Conservation (phyloP, 2,888 invertebrate genomes). For the Willowsia nigromaculata region DNA sequence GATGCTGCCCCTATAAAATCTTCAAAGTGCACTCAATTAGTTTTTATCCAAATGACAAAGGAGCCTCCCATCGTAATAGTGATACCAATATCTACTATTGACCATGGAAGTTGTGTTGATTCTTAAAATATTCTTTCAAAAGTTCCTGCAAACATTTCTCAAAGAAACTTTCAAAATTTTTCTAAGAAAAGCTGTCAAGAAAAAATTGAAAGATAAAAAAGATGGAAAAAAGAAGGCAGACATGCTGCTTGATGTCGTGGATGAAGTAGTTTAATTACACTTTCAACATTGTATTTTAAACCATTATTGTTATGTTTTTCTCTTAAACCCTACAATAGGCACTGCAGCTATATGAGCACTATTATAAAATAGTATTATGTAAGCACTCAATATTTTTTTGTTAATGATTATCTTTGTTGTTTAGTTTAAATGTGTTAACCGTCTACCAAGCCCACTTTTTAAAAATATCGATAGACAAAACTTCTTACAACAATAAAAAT, state of each 20-base stretch:
- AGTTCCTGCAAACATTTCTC: constrained; percentile 72
- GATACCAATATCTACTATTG: constrained; percentile 23
- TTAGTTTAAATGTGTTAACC: background rate
- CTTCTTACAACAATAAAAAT: no score
- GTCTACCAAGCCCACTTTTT: no score
- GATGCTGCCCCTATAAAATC: background rate
- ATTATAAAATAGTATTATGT: no score
- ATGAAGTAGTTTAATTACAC: constrained; percentile 32
- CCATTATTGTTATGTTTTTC: no score
- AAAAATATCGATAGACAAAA: no score
- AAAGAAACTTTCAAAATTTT: constrained; percentile 72
- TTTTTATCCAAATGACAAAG: constrained; percentile 33
- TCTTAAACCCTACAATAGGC: no score
- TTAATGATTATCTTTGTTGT: background rate
- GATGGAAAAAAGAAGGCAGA: constrained; percentile 52
- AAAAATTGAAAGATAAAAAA: constrained; percentile 59
- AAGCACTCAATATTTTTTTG: no score
- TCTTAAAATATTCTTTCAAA: constrained; percentile 70
- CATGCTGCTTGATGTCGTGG: constrained; percentile 51
- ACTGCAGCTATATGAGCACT: no score
- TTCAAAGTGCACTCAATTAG: background rate
- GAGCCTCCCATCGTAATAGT: background rate
- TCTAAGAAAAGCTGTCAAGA: constrained; percentile 68
- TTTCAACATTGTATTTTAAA: no score
- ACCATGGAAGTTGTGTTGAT: constrained; percentile 67